These are phyloP conservation scores for Lepisosteus oculatus DNA, from an alignment of 2,113 vertebrate genomes.

Conservation along the genomic window DNA sequence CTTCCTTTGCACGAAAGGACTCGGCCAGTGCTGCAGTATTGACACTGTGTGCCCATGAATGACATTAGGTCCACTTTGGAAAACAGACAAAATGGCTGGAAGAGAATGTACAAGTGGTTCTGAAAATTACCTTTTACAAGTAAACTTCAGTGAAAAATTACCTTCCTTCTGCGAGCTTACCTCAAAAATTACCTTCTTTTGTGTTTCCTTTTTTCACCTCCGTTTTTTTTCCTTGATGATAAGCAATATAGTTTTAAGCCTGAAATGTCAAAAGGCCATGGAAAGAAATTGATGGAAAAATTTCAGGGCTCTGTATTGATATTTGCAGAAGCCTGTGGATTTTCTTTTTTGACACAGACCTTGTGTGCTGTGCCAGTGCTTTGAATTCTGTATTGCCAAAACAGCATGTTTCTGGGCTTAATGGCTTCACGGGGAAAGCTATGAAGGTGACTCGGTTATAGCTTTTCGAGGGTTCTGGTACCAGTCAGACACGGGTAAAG, in stretches of 20 bases:
- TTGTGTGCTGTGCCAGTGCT: conserved; percentile 68
- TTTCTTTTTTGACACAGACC: conserved; percentile 79
- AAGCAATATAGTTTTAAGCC: conserved; percentile 84
- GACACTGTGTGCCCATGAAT: conserved; percentile 73
- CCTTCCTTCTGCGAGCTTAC: conserved; percentile 75
- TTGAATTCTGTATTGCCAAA: conserved; percentile 80
- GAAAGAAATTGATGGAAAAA: conserved; percentile 80
- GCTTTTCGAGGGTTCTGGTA: conserved; percentile 59
- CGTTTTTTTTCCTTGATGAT: conserved; percentile 73
- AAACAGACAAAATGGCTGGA: conserved; percentile 76
- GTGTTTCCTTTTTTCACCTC: conserved; percentile 45
- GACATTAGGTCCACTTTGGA: conserved; percentile 78
- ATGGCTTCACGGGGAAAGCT: conserved; percentile 77
- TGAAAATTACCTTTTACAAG: conserved; percentile 81
- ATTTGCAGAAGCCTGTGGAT: conserved; percentile 84
- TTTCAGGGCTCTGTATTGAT: conserved; percentile 81
- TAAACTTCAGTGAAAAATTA: conserved; percentile 78
- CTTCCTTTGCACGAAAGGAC: conserved; percentile 74
- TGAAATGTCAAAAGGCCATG: conserved; percentile 83
- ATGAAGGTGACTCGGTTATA: conserved; percentile 74
- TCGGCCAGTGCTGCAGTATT: conserved; percentile 66
- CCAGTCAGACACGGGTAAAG: conserved; percentile 64
- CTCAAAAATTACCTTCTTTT: conserved; percentile 79
- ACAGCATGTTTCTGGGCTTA: conserved; percentile 81
- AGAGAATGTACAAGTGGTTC: conserved; percentile 74